Conservation (phyloP, 2,113 vertebrate genomes). For the Crotalus horridus region DNA sequence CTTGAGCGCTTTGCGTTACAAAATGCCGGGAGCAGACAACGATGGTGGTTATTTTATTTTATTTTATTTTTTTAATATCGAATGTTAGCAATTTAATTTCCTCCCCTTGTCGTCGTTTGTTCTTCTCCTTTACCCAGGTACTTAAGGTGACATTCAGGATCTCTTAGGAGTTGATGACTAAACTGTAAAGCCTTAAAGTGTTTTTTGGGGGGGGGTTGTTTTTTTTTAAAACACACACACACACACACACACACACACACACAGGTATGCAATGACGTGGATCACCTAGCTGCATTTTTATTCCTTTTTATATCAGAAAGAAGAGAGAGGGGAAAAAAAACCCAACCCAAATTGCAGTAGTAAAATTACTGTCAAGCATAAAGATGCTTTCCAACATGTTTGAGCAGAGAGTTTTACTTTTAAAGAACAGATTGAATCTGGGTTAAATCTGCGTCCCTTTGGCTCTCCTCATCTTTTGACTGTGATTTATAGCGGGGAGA, state of each 20-base stretch:
- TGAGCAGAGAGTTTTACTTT: background rate
- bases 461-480: constrained; percentile 26
- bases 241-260: too few relatives aligned
- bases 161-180: background rate
- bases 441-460: constrained; percentile 5
- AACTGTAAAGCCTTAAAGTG: background rate
- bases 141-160: background rate
- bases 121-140: background rate
- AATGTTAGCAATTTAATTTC: constrained; percentile 20
- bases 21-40: background rate
- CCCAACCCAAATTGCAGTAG: background rate
- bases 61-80: background rate
- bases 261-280: accelerated
- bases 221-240: background rate
- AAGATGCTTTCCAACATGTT: constrained; percentile 2
- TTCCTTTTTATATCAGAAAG: constrained; percentile 1
- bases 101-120: background rate
- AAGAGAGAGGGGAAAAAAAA: accelerated
- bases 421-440: background rate
- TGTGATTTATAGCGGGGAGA: constrained; percentile 19
- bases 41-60: background rate
- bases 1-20: background rate
- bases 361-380: background rate
- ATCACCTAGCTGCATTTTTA: constrained; percentile 1
- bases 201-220: background rate